Base-by-base conservation (phyloP, 2,113 vertebrate genomes). In the Gila orcuttii region DNA sequence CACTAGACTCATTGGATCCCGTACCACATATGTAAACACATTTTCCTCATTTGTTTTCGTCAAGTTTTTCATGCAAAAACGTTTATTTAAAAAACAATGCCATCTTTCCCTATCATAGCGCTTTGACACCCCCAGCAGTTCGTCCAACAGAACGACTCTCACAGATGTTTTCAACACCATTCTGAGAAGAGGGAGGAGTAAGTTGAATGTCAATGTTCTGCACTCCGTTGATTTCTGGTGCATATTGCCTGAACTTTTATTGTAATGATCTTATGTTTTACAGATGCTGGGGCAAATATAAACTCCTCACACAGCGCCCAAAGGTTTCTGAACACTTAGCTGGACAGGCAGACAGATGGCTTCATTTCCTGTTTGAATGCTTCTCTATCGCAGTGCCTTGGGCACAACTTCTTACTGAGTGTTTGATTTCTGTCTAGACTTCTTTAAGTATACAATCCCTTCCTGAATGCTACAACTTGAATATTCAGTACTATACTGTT, bases 201-300 rank as follows among this genome's bases (percentile, higher is more conserved):
- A 79, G 77, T 60, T 17, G 57, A 62, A 47, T 47, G 55, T 57
- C 55, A 57, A 21, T 57, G 50, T 12, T 7, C 17, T 78, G 12
- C 21, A 42, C 57, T 10, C 23, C 4, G 9, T 45, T 17, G 23
- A 79, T 79, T 42, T 62, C 57, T 62, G 13, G 12, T 42, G 33
- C 12, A 60, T 60, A 45, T 79, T 45, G 21, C 12, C 33, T 79
- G 23, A 79, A 36, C 8, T 33, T 47, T 83, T 36, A 79, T 11
- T 83, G 47, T 39, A 45, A 83, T 36, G 6, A 33, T 39, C 12
- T 60, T n/a, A 52, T 82, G 19, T 71, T 83, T 83, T 57, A 50
- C 66, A 83, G 82, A 60, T 73, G 50, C 52, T 57, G 1, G 11
- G 36, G n/a, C 60, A 66, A 39, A 42, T 64, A 11, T 23, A 2